Conservation (phyloP, 2,113 vertebrate genomes). For the Lagopus muta region DNA sequence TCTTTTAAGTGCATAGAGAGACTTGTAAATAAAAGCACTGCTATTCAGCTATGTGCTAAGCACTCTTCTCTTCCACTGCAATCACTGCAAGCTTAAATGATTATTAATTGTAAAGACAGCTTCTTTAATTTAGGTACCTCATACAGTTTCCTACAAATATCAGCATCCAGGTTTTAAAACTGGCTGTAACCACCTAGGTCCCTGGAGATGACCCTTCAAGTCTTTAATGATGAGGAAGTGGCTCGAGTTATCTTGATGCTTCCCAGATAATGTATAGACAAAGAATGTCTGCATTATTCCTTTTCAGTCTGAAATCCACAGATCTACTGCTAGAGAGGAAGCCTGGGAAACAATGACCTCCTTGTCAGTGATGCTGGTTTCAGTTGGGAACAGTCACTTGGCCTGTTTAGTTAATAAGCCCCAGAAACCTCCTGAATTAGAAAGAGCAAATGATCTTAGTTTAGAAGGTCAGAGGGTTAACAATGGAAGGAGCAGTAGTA, state of each 20-base stretch:
- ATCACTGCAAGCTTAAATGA: not conserved
- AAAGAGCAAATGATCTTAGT: constrained; percentile 68
- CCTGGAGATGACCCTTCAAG: constrained; percentile 21
- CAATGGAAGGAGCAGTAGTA: constrained; percentile 46
- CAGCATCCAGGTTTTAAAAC: constrained; percentile 20
- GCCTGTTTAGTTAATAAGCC: constrained; percentile 66
- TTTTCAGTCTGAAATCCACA: constrained; percentile 44
- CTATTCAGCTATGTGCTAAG: not conserved
- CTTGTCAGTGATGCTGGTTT: constrained; percentile 62
- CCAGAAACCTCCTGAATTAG: constrained; percentile 64
- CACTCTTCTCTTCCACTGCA: not conserved
- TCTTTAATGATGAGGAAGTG: constrained; percentile 31
- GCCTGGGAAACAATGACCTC: constrained; percentile 61
- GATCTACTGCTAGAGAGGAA: constrained; percentile 49
- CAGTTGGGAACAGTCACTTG: constrained; percentile 60
- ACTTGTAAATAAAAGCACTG: not conserved
- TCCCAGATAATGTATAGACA: constrained; percentile 70
- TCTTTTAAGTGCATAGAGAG: not conserved
- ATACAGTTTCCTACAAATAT: not conserved
- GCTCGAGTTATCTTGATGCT: constrained; percentile 65
- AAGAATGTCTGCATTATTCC: constrained; percentile 67
- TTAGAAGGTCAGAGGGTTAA: constrained; percentile 72
- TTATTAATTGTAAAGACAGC: not conserved
- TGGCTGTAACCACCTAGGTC: not conserved
- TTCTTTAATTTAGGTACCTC: not conserved